Conservation (phyloP, 2,797 vertebrate species). For the Prunella strophiata region DNA sequence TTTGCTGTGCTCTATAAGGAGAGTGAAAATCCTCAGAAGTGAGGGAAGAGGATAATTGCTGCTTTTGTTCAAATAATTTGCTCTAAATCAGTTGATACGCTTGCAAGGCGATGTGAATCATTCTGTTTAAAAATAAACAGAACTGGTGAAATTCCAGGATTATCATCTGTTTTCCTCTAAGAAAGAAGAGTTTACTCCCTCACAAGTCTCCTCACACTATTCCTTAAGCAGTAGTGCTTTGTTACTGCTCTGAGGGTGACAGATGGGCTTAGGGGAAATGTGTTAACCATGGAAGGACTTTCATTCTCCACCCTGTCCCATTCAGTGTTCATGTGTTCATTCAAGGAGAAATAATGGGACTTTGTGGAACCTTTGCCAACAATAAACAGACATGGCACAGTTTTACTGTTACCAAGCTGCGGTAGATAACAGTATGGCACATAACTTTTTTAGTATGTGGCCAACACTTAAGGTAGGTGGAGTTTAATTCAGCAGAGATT, state of each 20-base stretch:
- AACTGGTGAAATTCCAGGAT: background rate
- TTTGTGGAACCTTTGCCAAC: conserved; percentile 22
- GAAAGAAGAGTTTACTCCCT: background rate
- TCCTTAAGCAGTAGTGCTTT: background rate
- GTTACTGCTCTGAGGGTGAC: background rate
- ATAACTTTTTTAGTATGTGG: background rate
- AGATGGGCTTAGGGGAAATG: conserved; percentile 3
- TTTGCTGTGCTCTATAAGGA: background rate
- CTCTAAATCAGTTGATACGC: rapidly evolving
- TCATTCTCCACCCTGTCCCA: conserved; percentile 9
- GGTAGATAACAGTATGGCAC: background rate
- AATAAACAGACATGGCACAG: background rate
- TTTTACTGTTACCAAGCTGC: conserved; percentile 5
- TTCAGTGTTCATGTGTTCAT: conserved; percentile 1
- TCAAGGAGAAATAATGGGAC: background rate
- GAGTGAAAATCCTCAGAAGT: background rate
- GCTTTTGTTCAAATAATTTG: background rate
- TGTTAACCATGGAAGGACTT: background rate
- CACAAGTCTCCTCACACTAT: background rate
- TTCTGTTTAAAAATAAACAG: conserved; percentile 7
- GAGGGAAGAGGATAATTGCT: background rate
- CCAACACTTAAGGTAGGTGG: background rate
- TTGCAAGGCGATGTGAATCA: background rate
- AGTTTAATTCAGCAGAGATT: background rate
- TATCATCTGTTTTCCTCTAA: background rate